Evolutionary conservation across 2,888 invertebrate species (phyloP).

Genomic region (Eledona agricola): DNA sequence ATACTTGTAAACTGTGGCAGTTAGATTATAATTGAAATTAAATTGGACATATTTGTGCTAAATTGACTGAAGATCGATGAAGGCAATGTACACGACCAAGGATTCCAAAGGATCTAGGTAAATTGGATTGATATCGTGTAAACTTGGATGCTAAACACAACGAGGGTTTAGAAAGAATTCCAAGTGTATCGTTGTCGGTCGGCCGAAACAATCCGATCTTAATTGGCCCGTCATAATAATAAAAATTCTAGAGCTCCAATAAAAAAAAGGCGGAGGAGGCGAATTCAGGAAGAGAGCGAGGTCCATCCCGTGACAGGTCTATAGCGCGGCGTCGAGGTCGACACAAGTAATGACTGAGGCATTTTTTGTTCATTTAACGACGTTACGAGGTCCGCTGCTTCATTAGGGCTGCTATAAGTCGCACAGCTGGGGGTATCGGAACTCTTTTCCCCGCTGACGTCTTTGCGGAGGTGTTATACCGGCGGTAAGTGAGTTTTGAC

Average conservation of each 20-base stretch:
- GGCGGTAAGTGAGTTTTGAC: constrained; percentile 43
- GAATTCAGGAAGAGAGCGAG: constrained; percentile 43
- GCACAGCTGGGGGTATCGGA: constrained; percentile 35
- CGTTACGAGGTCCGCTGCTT: constrained; percentile 54
- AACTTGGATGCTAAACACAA: no score
- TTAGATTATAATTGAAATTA: no score
- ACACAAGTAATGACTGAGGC: constrained; percentile 38
- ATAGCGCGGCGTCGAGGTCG: constrained; percentile 24
- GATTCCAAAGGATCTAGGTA: no score
- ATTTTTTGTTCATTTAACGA: constrained; percentile 54
- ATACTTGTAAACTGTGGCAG: no score
- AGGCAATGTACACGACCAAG: no score
- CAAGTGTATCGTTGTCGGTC: no score
- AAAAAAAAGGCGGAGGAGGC: constrained; percentile 34
- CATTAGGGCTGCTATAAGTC: constrained; percentile 52
- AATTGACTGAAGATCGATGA: no score
- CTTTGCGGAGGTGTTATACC: constrained; percentile 46
- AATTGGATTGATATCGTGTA: no score
- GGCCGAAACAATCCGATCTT: constrained; percentile 30
- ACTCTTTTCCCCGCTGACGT: constrained; percentile 41
- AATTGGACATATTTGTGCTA: no score
- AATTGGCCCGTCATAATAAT: constrained; percentile 34
- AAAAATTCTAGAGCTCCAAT: constrained; percentile 28
- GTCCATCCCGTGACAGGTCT: constrained; percentile 42
- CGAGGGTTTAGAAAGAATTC: no score